Conservation (phyloP, 2,797 vertebrate genomes). For the Esox masquinongy region DNA sequence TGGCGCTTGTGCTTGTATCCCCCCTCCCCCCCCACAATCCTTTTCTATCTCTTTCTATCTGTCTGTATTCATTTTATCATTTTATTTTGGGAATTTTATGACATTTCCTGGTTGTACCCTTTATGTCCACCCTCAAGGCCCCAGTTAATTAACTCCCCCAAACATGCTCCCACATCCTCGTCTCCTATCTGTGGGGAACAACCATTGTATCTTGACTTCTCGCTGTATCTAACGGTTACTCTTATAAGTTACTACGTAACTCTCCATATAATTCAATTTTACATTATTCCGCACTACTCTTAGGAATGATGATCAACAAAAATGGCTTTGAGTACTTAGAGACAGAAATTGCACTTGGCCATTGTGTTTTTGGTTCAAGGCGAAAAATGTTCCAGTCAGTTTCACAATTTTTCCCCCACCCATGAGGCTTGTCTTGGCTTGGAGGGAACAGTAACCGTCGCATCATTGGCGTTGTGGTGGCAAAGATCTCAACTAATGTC, state of each 20-base stretch:
- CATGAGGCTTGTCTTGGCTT: not conserved
- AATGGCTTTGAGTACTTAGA: not conserved
- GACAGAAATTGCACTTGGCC: not conserved
- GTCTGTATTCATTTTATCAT: conserved; percentile 34
- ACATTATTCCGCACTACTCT: conserved; percentile 17
- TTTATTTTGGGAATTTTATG: conserved; percentile 31
- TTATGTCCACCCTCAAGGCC: not conserved
- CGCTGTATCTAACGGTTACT: conserved; percentile 42
- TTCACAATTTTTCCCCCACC: not conserved
- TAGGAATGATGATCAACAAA: not conserved
- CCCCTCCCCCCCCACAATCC: conserved; percentile 44
- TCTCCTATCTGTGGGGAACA: conserved; percentile 16
- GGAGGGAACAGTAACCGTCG: not conserved
- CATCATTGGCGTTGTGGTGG: not conserved
- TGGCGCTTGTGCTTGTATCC: conserved; percentile 84
- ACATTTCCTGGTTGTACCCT: conserved; percentile 52
- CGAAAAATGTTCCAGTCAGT: not conserved
- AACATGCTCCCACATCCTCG: conserved; percentile 7
- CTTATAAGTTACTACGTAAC: conserved; percentile 12
- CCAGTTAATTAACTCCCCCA: not conserved
- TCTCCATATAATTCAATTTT: conserved; percentile 19
- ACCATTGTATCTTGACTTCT: conserved; percentile 22
- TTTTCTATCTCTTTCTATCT: conserved; percentile 48
- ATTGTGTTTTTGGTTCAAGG: not conserved
- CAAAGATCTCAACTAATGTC: not conserved